These are phyloP conservation scores for Marasmarcha lunaedactyla DNA, from an alignment of 2,888 invertebrate genomes.

Conservation along the genomic window DNA sequence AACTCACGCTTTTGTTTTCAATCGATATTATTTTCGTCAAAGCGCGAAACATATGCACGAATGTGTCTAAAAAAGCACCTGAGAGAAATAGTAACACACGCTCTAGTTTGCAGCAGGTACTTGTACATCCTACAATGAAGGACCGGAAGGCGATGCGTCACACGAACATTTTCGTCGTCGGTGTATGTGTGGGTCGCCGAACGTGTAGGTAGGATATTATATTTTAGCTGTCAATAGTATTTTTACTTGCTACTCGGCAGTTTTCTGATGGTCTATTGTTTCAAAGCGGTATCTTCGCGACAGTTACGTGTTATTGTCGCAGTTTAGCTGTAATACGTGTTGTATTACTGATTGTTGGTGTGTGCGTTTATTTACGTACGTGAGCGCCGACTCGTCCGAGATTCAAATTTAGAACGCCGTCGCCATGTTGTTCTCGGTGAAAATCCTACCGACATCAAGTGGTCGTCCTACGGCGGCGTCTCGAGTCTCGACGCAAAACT, in stretches of 20 bases:
- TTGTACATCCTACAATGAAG: conserved; percentile 58
- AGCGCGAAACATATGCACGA: neutral
- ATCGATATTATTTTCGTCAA: neutral
- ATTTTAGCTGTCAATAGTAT: conserved; percentile 24
- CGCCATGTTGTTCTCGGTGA: conserved; percentile 68
- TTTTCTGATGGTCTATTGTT: conserved; percentile 3
- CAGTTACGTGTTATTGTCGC: conserved; percentile 27
- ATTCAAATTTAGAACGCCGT: conserved; percentile 69
- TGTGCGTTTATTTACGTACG: conserved; percentile 71
- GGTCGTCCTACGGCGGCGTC: conserved; percentile 8
- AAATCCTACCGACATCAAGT: conserved; percentile 61
- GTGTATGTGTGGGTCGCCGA: conserved; percentile 46
- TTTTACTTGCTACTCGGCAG: neutral
- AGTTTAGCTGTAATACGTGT: conserved; percentile 32
- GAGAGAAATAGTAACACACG: neutral
- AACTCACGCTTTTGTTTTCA: conserved; percentile 4
- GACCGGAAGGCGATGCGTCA: conserved; percentile 68
- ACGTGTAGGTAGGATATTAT: conserved; percentile 23
- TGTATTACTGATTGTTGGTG: conserved; percentile 65
- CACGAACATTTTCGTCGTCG: conserved; percentile 55
- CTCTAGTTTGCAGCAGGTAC: neutral
- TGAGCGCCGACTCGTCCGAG: conserved; percentile 71
- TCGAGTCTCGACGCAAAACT: neutral
- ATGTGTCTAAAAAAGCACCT: neutral
- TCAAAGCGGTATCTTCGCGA: conserved; percentile 11